A percentile compares a stretch with the other conserved stretches of the same genome.
Conservation (phyloP, 2,797 vertebrate genomes). For the Momotus momota region DNA sequence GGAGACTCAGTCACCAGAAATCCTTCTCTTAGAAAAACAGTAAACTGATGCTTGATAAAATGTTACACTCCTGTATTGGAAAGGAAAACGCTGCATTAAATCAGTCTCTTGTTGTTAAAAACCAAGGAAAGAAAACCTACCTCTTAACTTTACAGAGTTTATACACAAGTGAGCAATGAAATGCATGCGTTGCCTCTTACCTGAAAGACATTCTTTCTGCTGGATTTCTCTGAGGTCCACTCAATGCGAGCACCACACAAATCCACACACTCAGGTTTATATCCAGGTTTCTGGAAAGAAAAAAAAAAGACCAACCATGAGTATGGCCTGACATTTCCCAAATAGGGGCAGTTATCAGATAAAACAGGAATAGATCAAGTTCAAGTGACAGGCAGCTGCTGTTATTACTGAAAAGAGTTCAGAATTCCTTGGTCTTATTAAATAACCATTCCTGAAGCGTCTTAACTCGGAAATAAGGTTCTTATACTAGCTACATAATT, state of each 20-base stretch:
- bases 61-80: neutral
- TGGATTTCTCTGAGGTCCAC: conserved; percentile 92
- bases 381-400: neutral
- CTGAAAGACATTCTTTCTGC: conserved; percentile 92
- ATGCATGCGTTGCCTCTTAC: conserved; percentile 77
- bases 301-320: neutral
- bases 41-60: conserved; percentile 46
- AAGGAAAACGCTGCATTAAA: conserved; percentile 11
- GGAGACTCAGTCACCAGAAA: conserved; percentile 54
- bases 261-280: conserved; percentile 87
- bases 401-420: neutral
- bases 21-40: conserved; percentile 51
- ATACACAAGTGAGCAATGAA: neutral
- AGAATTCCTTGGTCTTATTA: neutral
- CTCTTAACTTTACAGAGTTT: conserved; percentile 20
- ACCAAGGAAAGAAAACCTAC: conserved; percentile 18
- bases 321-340: neutral
- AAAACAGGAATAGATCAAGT: neutral
- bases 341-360: neutral
- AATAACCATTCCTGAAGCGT: neutral
- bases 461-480: neutral
- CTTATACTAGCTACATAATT: neutral
- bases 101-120: conserved; percentile 38
- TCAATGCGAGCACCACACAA: conserved; percentile 86
- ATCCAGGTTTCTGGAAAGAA: conserved; percentile 84